Base-by-base conservation (phyloP, 37 sponge, comb jelly and placozoan genomes). In the Halichondria panicea region DNA sequence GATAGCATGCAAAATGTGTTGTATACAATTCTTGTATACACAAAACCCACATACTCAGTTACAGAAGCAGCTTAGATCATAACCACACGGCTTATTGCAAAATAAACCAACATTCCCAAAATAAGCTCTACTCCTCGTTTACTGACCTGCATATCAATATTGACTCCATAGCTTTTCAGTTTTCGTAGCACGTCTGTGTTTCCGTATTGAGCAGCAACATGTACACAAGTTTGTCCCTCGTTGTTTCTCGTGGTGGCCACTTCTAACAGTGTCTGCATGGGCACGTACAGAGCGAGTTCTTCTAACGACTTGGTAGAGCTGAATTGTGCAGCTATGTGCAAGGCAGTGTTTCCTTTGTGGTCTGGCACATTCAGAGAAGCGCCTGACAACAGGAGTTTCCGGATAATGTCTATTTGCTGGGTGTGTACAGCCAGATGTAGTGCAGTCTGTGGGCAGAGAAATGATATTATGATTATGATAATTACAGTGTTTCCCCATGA, bases 321-420 rank as follows among this genome's bases (percentile, higher is more conserved):
- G 58, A 87, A 71, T 34, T 30, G 27, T 27, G 86, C 84, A 22
- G 87, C 87, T 4, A 93, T 70, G 63, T 93, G 94, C 7, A 88
- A 55, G 25, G 94, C 87, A 21, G 91, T 93, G 76, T 93, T 93
- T 33, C 94, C 94, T 39, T 89, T 85, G 46, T 82, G 84, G 59
- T 93, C 94, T 22, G 70, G 55, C 35, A 89, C 28, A 55, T 77
- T 54, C 22, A 89, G 42, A 3, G 79, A 72, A 4, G 94, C 89
- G 0, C 87, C 91, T 4, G 54, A 55, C 15, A 55, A 31, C 18
- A 93, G 50, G 18, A 93, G 87, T 34, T 78, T 71, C 22, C 62
- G 32, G 15, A 93, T 74, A 32, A 89, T 66, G 3, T 81, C 81
- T 25, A 63, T 27, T 55, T 89, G 91, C 12, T 86, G 70, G 6